Conservation (phyloP, 2,113 vertebrate genomes). For the Amazona vittata region DNA sequence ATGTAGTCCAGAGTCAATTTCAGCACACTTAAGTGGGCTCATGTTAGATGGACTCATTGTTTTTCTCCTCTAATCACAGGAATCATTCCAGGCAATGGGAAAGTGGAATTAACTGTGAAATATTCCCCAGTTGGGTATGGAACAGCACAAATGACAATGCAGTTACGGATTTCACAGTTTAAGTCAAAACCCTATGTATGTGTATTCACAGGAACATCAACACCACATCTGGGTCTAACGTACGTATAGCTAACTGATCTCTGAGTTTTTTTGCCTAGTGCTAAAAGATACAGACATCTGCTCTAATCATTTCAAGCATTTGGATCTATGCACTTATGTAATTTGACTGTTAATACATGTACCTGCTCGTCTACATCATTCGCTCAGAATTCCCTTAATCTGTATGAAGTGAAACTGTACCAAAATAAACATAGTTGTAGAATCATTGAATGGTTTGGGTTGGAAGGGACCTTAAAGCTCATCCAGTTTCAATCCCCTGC, state of each 20-base stretch:
- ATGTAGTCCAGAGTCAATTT: not conserved
- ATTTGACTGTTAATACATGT: not conserved
- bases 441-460: not conserved
- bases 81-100: conserved; percentile 86
- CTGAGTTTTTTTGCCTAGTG: not conserved
- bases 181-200: conserved; percentile 84
- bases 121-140: conserved; percentile 85
- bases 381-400: not conserved
- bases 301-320: not conserved
- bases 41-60: not conserved
- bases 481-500: not conserved
- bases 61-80: conserved; percentile 74
- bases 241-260: conserved; percentile 55
- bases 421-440: not conserved
- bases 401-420: not conserved
- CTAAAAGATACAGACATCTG: not conserved
- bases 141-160: conserved; percentile 83
- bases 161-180: conserved; percentile 86
- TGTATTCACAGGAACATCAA: conserved; percentile 85
- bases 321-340: not conserved
- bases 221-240: conserved; percentile 75
- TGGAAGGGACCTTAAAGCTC: not conserved
- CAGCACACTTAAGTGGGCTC: not conserved
- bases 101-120: conserved; percentile 76
- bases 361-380: not conserved